Base-by-base conservation (phyloP, 2,888 invertebrate genomes). In the Chouioia cunea region DNA sequence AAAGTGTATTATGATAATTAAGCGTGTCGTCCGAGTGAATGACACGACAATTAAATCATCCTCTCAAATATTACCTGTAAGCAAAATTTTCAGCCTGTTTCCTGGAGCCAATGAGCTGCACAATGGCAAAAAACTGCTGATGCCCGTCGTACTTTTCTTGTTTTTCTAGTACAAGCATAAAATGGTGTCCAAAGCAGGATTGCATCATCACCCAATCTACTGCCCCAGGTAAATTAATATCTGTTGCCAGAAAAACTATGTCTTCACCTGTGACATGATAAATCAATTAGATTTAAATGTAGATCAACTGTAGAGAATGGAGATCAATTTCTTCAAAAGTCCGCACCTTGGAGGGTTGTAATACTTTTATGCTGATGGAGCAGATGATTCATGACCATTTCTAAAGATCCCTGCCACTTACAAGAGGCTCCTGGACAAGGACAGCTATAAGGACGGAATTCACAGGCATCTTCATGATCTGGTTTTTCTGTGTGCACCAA, bases 181-280 rank as follows among this genome's bases (percentile, higher is more conserved):
- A 99, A 86, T 99, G 97, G 84, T 97, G 97, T 68, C 97, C 97
- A 86, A 99, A 99, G 87, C 99, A 99, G 36, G 97, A 97, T 87
- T 99, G 99, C 99, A 99, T 99, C 99, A 99, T 99, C 3, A 97
- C 97, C 98, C 98, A 99, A 86, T 99, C 98, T 12, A 99, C 98
- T 44, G 98, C 99, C 71, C 99, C 99, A 8, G 99, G 99, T 76
- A 99, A 90, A 88, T 99, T 99, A 74, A 99, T 99, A 86, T 99
- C 99, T 48, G 99, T 99, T 1, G 99, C 99, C 79, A 99, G 88
- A 87, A 99, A 99, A 63, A 99, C 99, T 79, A 99, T 99, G 85
- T 99, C 99, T 87, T 99, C 99, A 63, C 94, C 93, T 91, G 69
- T 6, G 79, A 64, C 70, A 73, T 27, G 36, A 36, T 15, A 43